phyloP scores from a whole-genome alignment of 2,888 invertebrate species.

The Drosophila mimetica region DNA sequence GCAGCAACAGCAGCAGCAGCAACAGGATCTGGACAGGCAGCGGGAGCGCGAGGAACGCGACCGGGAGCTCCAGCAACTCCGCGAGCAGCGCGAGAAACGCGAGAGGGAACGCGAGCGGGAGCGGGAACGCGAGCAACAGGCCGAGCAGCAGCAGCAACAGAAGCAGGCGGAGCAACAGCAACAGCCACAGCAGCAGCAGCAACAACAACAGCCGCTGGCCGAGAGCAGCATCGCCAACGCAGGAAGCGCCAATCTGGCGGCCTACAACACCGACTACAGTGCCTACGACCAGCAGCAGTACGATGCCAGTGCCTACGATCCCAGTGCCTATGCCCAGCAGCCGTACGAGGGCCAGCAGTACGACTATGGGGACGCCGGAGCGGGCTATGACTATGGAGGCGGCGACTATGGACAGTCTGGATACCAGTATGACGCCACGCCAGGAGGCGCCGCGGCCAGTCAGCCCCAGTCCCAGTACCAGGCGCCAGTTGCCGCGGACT shows the following conservation, averaged over 20 bases:
- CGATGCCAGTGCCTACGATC: constrained; percentile 77
- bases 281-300: constrained; percentile 83
- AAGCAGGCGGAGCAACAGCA: constrained; percentile 28
- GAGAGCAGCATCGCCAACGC: constrained; percentile 60
- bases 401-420: constrained; percentile 73
- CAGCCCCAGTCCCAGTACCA: constrained; percentile 41
- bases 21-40: constrained; percentile 41
- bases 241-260: constrained; percentile 65
- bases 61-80: constrained; percentile 18
- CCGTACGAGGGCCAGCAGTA: constrained; percentile 75
- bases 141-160: constrained; percentile 59
- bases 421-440: constrained; percentile 77
- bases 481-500: constrained; percentile 48
- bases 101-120: constrained; percentile 52
- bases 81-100: constrained; percentile 60
- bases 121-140: constrained; percentile 55
- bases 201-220: constrained; percentile 45
- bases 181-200: constrained; percentile 33
- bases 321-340: constrained; percentile 74
- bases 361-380: constrained; percentile 60
- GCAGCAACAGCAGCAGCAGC: constrained; percentile 69
- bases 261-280: constrained; percentile 81
- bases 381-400: constrained; percentile 70
- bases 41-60: constrained; percentile 57
- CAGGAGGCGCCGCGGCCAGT: constrained; percentile 56